A percentile compares a stretch with the other conserved stretches of the same genome.
Conservation (phyloP, 2,113 vertebrate genomes). For the Entelurus aequoreus region DNA sequence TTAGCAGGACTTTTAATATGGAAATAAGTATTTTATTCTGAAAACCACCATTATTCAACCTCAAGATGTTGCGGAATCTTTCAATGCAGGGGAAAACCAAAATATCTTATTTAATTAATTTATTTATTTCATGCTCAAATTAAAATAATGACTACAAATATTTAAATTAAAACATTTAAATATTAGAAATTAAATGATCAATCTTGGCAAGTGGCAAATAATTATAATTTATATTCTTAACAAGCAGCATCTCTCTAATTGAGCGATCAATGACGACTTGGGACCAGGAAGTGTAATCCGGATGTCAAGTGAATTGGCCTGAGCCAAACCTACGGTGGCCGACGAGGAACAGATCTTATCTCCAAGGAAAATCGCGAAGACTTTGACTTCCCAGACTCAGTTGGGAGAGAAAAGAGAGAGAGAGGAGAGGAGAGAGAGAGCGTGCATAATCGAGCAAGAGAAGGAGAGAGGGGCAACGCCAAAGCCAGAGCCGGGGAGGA, state of each 20-base stretch:
- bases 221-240: background rate
- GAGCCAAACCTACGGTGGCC: conserved; percentile 60
- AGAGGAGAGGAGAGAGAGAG: conserved; percentile 20
- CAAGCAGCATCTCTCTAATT: conserved; percentile 16
- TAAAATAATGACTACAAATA: too few relatives aligned
- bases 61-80: too few relatives aligned
- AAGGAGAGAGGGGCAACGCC: conserved; percentile 50
- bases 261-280: conserved; percentile 34
- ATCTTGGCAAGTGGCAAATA: too few relatives aligned
- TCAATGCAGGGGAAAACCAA: too few relatives aligned
- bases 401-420: conserved; percentile 59
- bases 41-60: too few relatives aligned
- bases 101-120: too few relatives aligned
- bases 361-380: conserved; percentile 81
- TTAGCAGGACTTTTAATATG: too few relatives aligned
- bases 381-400: conserved; percentile 72
- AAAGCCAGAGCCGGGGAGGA: conserved; percentile 60
- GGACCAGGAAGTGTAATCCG: background rate
- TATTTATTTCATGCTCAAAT: too few relatives aligned
- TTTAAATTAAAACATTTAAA: too few relatives aligned
- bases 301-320: conserved; percentile 61
- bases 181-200: too few relatives aligned
- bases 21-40: too few relatives aligned
- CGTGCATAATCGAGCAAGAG: conserved; percentile 14
- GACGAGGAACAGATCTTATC: conserved; percentile 76